Evolutionary conservation across 2,888 invertebrate genomes (phyloP).

Genomic region (Dione vanillae): DNA sequence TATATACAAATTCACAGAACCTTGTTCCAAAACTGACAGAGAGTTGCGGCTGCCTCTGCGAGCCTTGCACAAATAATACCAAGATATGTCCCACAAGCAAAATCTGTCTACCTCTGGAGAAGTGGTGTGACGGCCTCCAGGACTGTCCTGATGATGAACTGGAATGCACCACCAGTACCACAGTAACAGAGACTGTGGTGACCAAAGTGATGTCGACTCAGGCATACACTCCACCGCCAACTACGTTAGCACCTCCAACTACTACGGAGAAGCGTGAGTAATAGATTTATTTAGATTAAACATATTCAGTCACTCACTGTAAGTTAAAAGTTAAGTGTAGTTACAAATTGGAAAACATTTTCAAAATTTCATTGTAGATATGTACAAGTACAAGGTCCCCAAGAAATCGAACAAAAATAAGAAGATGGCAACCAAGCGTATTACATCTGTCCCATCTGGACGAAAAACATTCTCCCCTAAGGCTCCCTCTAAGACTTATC

Average conservation of each 20-base stretch:
- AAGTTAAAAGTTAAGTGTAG: background rate
- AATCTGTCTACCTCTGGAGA: constrained; percentile 86
- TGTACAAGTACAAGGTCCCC: background rate
- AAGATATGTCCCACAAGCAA: constrained; percentile 89
- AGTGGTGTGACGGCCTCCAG: constrained; percentile 92
- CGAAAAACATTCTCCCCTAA: background rate
- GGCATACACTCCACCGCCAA: constrained; percentile 52
- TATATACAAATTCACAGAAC: constrained; percentile 59
- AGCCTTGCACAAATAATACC: constrained; percentile 87
- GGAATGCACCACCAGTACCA: constrained; percentile 79
- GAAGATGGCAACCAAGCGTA: background rate
- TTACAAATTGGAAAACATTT: background rate
- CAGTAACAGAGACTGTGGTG: constrained; percentile 53
- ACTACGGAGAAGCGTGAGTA: constrained; percentile 51
- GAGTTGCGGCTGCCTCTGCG: constrained; percentile 89
- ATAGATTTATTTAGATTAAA: background rate
- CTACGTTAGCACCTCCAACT: constrained; percentile 41
- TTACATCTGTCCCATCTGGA: background rate
- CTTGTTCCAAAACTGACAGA: constrained; percentile 84
- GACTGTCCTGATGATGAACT: constrained; percentile 94
- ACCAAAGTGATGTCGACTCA: constrained; percentile 55
- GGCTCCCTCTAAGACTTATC: background rate
- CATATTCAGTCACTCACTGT: background rate
- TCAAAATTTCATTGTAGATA: constrained; percentile 6
- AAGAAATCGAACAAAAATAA: background rate